Percentiles rank a stretch among this genome's conserved stretches.
Conservation (phyloP, 2,888 invertebrate species). For the Achlya flavicornis region DNA sequence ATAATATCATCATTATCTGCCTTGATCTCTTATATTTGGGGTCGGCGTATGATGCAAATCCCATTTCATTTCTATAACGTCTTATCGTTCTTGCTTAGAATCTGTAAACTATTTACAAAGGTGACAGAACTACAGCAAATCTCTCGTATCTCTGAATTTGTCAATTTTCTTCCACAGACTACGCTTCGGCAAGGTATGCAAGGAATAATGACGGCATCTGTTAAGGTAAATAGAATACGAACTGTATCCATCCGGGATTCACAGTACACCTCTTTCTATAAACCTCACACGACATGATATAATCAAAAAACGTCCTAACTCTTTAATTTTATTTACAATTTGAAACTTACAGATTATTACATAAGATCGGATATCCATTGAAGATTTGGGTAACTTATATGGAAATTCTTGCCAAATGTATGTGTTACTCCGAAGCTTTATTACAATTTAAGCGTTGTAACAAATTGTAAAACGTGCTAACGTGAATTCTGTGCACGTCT, state of each 20-base stretch:
- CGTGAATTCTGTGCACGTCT: slow-evolving; percentile 73
- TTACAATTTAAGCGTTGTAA: slow-evolving; percentile 81
- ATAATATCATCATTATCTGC: too few species aligned
- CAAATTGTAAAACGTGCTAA: slow-evolving; percentile 79
- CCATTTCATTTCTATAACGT: background rate
- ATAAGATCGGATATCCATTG: slow-evolving; percentile 33
- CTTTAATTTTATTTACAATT: slow-evolving; percentile 16
- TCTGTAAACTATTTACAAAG: slow-evolving; percentile 24
- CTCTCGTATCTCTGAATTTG: slow-evolving; percentile 38
- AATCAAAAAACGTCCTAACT: slow-evolving; percentile 35
- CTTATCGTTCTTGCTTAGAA: background rate
- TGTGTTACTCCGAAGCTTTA: slow-evolving; percentile 76
- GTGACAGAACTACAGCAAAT: slow-evolving; percentile 25
- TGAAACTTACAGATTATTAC: background rate
- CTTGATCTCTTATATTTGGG: too few species aligned
- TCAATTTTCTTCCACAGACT: slow-evolving; percentile 45
- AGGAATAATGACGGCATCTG: slow-evolving; percentile 73
- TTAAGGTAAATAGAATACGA: slow-evolving; percentile 79
- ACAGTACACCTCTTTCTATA: slow-evolving; percentile 75
- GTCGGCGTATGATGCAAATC: background rate
- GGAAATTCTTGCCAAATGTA: slow-evolving; percentile 45
- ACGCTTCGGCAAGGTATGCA: slow-evolving; percentile 54
- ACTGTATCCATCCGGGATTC: slow-evolving; percentile 75
- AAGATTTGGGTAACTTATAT: slow-evolving; percentile 31
- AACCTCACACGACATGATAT: slow-evolving; percentile 54